Conservation (phyloP, 1,140 invertebrate species). For the Apis cerana region DNA sequence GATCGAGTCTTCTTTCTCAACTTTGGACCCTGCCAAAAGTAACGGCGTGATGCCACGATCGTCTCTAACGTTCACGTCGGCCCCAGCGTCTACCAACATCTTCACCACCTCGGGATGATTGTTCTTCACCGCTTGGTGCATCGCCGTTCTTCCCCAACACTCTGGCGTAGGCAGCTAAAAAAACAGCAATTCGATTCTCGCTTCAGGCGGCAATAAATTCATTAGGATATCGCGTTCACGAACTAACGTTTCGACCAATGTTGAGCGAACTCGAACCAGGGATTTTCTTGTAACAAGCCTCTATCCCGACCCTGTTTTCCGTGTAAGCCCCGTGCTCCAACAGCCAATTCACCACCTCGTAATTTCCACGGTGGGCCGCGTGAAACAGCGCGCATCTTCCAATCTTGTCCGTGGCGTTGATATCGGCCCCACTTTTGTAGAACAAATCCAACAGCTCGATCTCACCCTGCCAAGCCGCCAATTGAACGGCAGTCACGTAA, state of each 20-base stretch:
- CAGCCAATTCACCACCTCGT: constrained; percentile 48
- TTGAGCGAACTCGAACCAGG: not conserved
- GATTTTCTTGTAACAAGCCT: constrained; percentile 38
- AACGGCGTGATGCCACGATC: constrained; percentile 29
- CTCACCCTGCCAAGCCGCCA: constrained; percentile 60
- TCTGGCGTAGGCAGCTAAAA: constrained; percentile 54
- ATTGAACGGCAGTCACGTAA: constrained; percentile 51
- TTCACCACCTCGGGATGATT: constrained; percentile 60
- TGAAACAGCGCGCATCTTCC: constrained; percentile 61
- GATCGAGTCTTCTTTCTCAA: constrained; percentile 14
- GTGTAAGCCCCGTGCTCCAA: constrained; percentile 37
- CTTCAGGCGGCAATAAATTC: not conserved
- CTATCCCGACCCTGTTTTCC: constrained; percentile 39
- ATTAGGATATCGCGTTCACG: not conserved
- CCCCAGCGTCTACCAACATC: constrained; percentile 49
- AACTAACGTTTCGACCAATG: constrained; percentile 34
- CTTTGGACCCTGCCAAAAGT: constrained; percentile 42
- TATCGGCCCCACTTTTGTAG: constrained; percentile 38
- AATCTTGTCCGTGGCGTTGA: constrained; percentile 62
- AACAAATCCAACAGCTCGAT: constrained; percentile 51
- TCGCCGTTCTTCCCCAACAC: constrained; percentile 67
- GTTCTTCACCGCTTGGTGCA: constrained; percentile 69
- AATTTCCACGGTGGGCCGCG: constrained; percentile 52
- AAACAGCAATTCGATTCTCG: no score
- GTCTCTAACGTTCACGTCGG: constrained; percentile 41